A percentile compares a stretch with the other conserved stretches of the same genome.
Conservation (phyloP, 2,888 invertebrate species). For the Abrostola triplasia region DNA sequence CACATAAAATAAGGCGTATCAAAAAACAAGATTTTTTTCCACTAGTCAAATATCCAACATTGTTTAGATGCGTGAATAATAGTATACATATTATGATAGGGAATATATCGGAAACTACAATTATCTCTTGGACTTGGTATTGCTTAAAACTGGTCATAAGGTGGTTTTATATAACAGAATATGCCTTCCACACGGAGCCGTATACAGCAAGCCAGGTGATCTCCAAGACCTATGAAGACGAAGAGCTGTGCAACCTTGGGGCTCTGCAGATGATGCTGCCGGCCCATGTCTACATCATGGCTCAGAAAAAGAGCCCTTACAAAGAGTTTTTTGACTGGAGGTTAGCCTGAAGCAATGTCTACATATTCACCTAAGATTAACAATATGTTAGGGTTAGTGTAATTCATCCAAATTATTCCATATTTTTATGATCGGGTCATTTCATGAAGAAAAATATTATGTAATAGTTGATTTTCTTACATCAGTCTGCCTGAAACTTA, state of each 20-base stretch:
- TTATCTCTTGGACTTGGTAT: too few relatives aligned
- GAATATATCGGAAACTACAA: too few relatives aligned
- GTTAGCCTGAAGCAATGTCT: constrained; percentile 47
- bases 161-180: constrained; percentile 60
- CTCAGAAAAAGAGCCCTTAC: constrained; percentile 78
- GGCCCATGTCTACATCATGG: constrained; percentile 76
- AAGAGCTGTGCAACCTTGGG: constrained; percentile 84
- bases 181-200: constrained; percentile 87
- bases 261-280: constrained; percentile 78
- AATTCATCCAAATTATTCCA: too few relatives aligned
- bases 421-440: too few relatives aligned
- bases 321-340: constrained; percentile 82
- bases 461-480: too few relatives aligned
- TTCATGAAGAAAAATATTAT: too few relatives aligned
- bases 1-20: too few relatives aligned
- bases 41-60: background rate
- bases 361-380: too few relatives aligned
- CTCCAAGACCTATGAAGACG: constrained; percentile 77
- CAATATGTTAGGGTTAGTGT: too few relatives aligned
- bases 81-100: too few relatives aligned
- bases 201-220: constrained; percentile 83
- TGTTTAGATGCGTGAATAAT: background rate
- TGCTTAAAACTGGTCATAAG: background rate
- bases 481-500: too few relatives aligned
- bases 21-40: too few relatives aligned